Percentiles rank a stretch among this genome's conserved stretches.
Conservation (phyloP, 2,888 invertebrate genomes). For the Tubulanus polymorphus region DNA sequence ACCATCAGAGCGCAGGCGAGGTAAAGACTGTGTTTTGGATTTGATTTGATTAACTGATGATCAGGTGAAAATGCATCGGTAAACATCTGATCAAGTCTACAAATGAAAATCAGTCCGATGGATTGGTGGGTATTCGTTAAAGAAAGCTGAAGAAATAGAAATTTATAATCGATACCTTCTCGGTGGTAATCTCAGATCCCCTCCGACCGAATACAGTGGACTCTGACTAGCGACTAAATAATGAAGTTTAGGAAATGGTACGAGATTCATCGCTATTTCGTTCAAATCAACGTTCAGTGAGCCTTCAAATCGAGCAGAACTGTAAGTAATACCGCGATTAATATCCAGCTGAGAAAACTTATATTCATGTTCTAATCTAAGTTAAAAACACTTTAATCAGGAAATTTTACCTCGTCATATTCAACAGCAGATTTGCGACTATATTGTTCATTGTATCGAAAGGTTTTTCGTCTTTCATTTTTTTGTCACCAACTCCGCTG, state of each 20-base stretch:
- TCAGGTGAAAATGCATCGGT: constrained; percentile 52
- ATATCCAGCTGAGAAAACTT: too few relatives aligned
- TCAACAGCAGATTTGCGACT: constrained; percentile 53
- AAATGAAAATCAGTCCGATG: constrained; percentile 7
- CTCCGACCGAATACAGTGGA: constrained; percentile 47
- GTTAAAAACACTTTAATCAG: constrained; percentile 1
- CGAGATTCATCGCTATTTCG: constrained; percentile 55
- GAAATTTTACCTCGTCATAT: constrained; percentile 50
- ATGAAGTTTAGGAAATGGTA: constrained; percentile 54
- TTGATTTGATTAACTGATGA: constrained; percentile 49
- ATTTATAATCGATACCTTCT: constrained; percentile 29
- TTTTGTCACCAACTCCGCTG: constrained; percentile 36
- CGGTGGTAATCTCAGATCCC: constrained; percentile 47
- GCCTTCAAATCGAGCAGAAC: constrained; percentile 55
- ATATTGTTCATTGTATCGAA: constrained; percentile 56
- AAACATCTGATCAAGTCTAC: constrained; percentile 54
- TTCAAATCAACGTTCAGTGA: constrained; percentile 55
- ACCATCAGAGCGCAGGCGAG: constrained; percentile 54
- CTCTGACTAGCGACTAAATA: constrained; percentile 53
- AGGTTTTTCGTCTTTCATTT: constrained; percentile 40
- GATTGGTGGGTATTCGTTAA: background rate
- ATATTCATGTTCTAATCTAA: too few relatives aligned
- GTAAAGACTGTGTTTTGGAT: constrained; percentile 50
- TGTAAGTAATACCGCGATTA: too few relatives aligned
- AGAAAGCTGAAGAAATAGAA: background rate